Percentiles rank a stretch among this genome's conserved stretches.
Conservation (phyloP, 2,797 vertebrate species). For the Arnoldichthys spilopterus region DNA sequence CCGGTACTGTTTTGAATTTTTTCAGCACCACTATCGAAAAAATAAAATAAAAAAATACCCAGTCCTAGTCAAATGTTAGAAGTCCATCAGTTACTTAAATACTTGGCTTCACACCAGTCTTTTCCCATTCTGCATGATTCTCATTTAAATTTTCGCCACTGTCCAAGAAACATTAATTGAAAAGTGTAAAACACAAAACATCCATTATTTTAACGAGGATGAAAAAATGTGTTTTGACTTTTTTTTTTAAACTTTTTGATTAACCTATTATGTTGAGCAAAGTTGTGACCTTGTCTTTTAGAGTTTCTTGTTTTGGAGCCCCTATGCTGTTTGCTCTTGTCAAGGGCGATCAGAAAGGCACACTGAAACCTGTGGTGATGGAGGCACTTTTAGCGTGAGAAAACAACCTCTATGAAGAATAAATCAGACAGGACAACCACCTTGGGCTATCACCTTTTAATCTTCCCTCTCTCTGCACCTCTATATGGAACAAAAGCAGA, state of each 20-base stretch:
- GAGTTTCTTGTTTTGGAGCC: constrained; percentile 66
- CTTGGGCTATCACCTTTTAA: constrained; percentile 77
- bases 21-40: too few relatives aligned
- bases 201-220: constrained; percentile 51
- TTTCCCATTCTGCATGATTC: constrained; percentile 72
- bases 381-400: constrained; percentile 72
- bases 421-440: constrained; percentile 80
- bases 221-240: constrained; percentile 13
- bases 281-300: constrained; percentile 71
- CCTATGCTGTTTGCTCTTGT: constrained; percentile 72
- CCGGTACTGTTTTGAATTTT: too few relatives aligned
- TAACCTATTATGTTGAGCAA: constrained; percentile 66
- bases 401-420: constrained; percentile 61
- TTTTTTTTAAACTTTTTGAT: constrained; percentile 50
- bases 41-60: too few relatives aligned
- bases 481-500: background rate
- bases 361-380: constrained; percentile 75
- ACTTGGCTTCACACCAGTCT: constrained; percentile 76
- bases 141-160: constrained; percentile 78
- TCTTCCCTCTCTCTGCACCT: constrained; percentile 45
- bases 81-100: constrained; percentile 71
- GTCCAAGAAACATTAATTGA: constrained; percentile 78
- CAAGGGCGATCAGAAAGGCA: constrained; percentile 75
- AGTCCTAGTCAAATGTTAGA: constrained; percentile 28
- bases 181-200: constrained; percentile 55